Evolutionary conservation across 2,797 vertebrate genomes (phyloP), one percentile per base, ranked within the genome.

Genomic region (Propithecus perrieri): DNA sequence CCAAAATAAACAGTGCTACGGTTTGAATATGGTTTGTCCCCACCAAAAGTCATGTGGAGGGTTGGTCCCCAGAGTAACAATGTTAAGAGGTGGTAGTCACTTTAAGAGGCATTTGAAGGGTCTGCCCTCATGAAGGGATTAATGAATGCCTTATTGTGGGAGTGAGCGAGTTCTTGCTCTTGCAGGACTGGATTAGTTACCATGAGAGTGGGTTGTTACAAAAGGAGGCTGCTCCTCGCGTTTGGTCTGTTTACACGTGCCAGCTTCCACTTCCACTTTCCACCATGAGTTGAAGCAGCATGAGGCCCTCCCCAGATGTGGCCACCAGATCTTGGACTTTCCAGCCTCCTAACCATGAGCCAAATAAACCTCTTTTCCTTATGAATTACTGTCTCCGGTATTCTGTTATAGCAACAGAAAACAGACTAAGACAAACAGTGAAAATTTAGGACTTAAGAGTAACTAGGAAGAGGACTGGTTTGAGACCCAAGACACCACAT

Each of bases 401-500:
- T 55, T 78, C n/a, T 55, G 13, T 26, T 38, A 38, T 26, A 79
- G 76, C 76, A 79, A 38, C 50, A 26, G 76, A 35, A 55, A 55
- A 55, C 13, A 55, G 50, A 79, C 76, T 35, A 79, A 79, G 22
- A 79, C 50, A 55, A 55, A 78, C n/a, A 75, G 61, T 81, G 10
- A 95, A 48, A 71, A 85, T 88, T 85, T 63, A 94, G 72, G n/a
- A 85, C 14, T n/a, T 59, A 33, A 79, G 61, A 75, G 74, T 92
- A 90, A 96, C 97, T 79, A 67, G n/a, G 30, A 72, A 91, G 75
- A 85, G 24, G 85, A 72, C 35, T 79, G 46, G 38, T 91, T 89
- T 91, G 94, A 86, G 83, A 93, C 53, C 89, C 83, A 59, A 55
- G 71, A 93, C n/a, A 14, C 57, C 57, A 65, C 79, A 76, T 50